Conservation (phyloP, 2,888 invertebrate species). For the Agrotis puta region DNA sequence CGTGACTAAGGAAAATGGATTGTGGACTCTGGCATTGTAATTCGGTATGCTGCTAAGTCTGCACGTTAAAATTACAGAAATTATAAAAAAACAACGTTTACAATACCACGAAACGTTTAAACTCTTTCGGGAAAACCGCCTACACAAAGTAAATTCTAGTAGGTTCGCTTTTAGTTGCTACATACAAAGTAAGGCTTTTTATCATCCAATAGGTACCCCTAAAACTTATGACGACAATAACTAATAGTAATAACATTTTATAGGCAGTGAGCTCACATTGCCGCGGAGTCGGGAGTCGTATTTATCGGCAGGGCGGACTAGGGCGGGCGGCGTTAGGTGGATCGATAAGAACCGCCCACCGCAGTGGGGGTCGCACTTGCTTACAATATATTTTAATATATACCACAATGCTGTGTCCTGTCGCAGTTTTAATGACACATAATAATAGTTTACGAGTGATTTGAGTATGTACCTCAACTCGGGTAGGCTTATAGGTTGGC, state of each 20-base stretch:
- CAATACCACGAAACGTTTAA: not conserved
- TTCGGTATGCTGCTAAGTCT: not conserved
- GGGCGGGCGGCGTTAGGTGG: slow-evolving; percentile 80
- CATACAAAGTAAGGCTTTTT: slow-evolving; percentile 66
- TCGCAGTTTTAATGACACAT: slow-evolving; percentile 29
- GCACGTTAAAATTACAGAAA: not conserved
- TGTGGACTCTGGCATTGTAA: not conserved
- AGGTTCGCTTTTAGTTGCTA: slow-evolving; percentile 37
- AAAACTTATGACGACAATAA: slow-evolving; percentile 82
- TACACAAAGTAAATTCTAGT: slow-evolving; percentile 6
- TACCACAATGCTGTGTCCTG: slow-evolving; percentile 41
- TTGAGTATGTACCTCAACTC: not conserved
- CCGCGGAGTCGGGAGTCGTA: slow-evolving; percentile 72
- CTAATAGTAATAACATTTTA: slow-evolving; percentile 86
- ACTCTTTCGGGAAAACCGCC: not conserved
- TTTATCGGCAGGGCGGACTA: slow-evolving; percentile 79
- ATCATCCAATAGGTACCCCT: slow-evolving; percentile 67
- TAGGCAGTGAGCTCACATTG: slow-evolving; percentile 80
- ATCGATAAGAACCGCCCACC: slow-evolving; percentile 81
- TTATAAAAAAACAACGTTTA: too few species aligned
- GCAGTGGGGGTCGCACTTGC: slow-evolving; percentile 53
- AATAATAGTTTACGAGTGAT: slow-evolving; percentile 3
- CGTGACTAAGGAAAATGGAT: not conserved
- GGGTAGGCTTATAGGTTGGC: not conserved
- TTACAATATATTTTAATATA: slow-evolving; percentile 66